Percentiles rank a stretch among this genome's conserved stretches.
phyloP scores from a whole-genome alignment of 1,140 invertebrate genomes.

The Pararge aegeria region DNA sequence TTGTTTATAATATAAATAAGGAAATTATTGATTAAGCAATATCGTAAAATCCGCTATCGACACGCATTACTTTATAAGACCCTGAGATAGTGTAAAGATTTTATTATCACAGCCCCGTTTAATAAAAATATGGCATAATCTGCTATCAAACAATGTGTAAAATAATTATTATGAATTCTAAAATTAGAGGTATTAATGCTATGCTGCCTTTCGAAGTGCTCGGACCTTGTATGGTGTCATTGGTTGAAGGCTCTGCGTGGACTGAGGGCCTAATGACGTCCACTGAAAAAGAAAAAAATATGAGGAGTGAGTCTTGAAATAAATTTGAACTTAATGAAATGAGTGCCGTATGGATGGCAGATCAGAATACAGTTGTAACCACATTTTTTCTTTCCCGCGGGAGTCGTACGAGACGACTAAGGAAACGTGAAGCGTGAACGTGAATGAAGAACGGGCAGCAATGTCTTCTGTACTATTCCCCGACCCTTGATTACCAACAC shows the following conservation, averaged over 20 bases:
- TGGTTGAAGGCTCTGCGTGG: constrained; percentile 35
- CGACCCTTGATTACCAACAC: too few species aligned
- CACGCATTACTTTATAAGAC: constrained; percentile 2
- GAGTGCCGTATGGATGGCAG: too few species aligned
- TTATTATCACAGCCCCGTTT: constrained; percentile 74
- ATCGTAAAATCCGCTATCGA: neutral
- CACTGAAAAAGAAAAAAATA: constrained; percentile 46
- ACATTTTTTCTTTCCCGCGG: too few species aligned
- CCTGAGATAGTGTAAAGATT: constrained; percentile 34
- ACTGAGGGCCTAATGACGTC: constrained; percentile 40
- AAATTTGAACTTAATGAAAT: too few species aligned
- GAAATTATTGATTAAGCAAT: too few species aligned
- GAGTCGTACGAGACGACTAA: too few species aligned
- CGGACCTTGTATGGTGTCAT: constrained; percentile 31
- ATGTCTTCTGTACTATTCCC: too few species aligned
- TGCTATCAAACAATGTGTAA: constrained; percentile 25
- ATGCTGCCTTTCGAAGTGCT: constrained; percentile 36
- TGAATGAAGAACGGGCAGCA: too few species aligned
- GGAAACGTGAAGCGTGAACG: too few species aligned
- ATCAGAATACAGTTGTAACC: too few species aligned
- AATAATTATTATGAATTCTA: constrained; percentile 7
- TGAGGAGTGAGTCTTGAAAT: too few species aligned
- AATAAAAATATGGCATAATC: constrained; percentile 31
- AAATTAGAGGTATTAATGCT: constrained; percentile 12
- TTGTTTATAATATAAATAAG: too few species aligned